Base-by-base conservation (phyloP, 2,888 invertebrate genomes). In the Cerceris rybyensis region DNA sequence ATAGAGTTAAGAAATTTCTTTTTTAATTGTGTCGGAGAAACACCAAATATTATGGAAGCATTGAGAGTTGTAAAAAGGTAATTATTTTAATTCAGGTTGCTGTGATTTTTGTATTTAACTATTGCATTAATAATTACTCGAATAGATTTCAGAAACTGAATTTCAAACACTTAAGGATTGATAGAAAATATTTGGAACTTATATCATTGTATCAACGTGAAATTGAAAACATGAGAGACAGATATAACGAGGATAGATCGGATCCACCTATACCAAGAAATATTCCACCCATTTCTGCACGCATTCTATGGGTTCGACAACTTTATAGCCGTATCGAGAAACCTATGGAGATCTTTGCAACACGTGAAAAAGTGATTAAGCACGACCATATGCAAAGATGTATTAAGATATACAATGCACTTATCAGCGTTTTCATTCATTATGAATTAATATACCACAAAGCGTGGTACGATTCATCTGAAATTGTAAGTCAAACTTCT, bases 261-360 rank as follows among this genome's bases (percentile, higher is more conserved):
- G 94, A 95, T 82, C 97, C 97, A 0, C 94, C 95, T 1, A 90
- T 97, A 9, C 95, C 96, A 0, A 93, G 96, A 71, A 96, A 96
- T 88, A 94, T 96, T 93, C 96, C 98, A 2, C 97, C 97, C 0
- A 95, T 97, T 14, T 94, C 96, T 14, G 98, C 97, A 6, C 94
- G 97, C 87, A 95, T 98, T 17, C 94, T 95, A 90, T 98, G 98
- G 98, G 96, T 97, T 82, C 93, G 97, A 74, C 96, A 96, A 86
- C 94, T 97, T 74, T 95, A 96, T 85, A 94, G 94, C 74, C 95
- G 95, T 79, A 95, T 98, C 68, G 95, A 96, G 87, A 93, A 93
- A 17, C 97, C 97, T 0, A 97, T 98, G 97, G 93, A 95, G 61
- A 93, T 95, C 6, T 94, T 94, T 64, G 93, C 92, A 82, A 90